Base-by-base conservation (phyloP, 2,888 invertebrate species). In the Rhorus exstirpatorius region DNA sequence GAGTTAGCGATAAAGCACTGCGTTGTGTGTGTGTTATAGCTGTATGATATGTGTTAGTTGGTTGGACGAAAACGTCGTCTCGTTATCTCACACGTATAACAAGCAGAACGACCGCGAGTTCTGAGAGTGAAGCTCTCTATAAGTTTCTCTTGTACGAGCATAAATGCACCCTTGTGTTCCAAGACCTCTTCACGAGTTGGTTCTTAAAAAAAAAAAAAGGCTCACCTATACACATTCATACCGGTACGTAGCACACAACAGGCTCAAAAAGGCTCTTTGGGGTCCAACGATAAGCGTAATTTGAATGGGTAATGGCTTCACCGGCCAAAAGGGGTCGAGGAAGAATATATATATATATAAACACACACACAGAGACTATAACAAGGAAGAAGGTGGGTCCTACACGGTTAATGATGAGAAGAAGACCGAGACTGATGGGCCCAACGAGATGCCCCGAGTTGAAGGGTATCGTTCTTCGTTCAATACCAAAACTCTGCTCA, bases 261-360 rank as follows among this genome's bases (percentile, higher is more conserved):
- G 14, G 51, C 38, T 61, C 38, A 24, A 65, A 74, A 70, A 65
- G 75, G 53, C 53, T 71, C 67, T 49, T 38, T 46, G 79, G 83
- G 86, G 83, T 78, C 79, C 81, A 84, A 83, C 88, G 90, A 91
- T 91, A 90, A 90, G 89, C 86, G 87, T 88, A 90, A 90, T 91
- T 91, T 90, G 90, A 90, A 90, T 90, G 90, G 89, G 86, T 89
- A 89, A 91, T 89, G 88, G 87, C 86, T 83, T 85, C 86, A 86
- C 85, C 86, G 83, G 87, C 41, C 24, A 76, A 86, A 87, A 87
- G 63, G 17, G 35, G 31, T 24, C 8, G 44, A 19, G 38, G 19
- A 38, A 63, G 70, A 77, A 63, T 79, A 41, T 49, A 21, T 49
- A 17, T 35, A 12, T 61, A 21, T 41, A 26, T 63, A 17, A 46